phyloP scores from a whole-genome alignment of 2,888 invertebrate species.

The Scrobipalpa atriplicella region DNA sequence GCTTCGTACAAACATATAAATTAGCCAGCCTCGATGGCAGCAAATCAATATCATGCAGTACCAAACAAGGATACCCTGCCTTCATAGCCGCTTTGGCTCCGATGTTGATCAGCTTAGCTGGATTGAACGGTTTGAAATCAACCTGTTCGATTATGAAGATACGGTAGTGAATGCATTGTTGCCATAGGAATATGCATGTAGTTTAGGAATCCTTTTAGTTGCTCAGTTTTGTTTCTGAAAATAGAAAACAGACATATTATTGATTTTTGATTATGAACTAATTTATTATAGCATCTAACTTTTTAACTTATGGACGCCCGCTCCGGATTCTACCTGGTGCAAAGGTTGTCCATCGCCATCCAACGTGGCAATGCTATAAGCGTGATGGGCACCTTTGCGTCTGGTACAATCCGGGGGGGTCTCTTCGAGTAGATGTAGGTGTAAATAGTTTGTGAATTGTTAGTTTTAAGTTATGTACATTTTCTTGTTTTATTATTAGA shows the following conservation, averaged over 20 bases:
- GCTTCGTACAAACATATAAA: slow-evolving; percentile 90
- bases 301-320: too few species aligned
- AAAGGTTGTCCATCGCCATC: too few species aligned
- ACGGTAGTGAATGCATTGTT: slow-evolving; percentile 91
- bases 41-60: slow-evolving; percentile 96
- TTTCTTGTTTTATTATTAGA: too few species aligned
- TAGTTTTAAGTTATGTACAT: too few species aligned
- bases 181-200: slow-evolving; percentile 93
- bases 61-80: slow-evolving; percentile 89
- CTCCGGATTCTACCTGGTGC: too few species aligned
- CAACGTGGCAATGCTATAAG: too few species aligned
- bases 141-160: slow-evolving; percentile 94
- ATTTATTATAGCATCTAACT: neutral
- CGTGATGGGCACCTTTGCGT: too few species aligned
- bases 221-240: slow-evolving; percentile 87
- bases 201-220: slow-evolving; percentile 89
- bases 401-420: too few species aligned
- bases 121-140: slow-evolving; percentile 90
- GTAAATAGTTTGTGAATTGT: too few species aligned
- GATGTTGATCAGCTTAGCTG: slow-evolving; percentile 93
- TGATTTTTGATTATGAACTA: neutral
- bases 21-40: slow-evolving; percentile 91
- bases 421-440: too few species aligned
- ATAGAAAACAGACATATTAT: slow-evolving; percentile 33
- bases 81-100: slow-evolving; percentile 90